These are phyloP conservation scores for Rhagoletis pomonella DNA, from an alignment of 1,140 invertebrate species.

Conservation along the genomic window DNA sequence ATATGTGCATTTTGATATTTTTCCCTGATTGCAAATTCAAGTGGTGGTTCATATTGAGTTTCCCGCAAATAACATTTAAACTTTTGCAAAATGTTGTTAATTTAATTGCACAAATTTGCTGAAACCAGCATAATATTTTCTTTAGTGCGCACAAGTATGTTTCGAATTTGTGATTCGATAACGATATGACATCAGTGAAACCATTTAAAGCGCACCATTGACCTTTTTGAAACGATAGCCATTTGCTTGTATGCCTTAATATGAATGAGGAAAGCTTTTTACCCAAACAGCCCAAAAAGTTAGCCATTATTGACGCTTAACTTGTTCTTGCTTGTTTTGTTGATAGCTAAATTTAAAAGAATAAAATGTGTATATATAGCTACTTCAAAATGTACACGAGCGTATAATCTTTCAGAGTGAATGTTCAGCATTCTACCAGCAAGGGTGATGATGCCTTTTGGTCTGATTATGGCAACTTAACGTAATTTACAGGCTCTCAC, in stretches of 20 bases:
- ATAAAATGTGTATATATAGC: too few relatives aligned
- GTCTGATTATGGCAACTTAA: too few relatives aligned
- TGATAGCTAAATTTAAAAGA: background rate
- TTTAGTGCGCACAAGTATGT: background rate
- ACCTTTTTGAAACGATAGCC: background rate
- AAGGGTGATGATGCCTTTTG: too few relatives aligned
- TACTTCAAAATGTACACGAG: background rate
- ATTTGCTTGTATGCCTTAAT: slow-evolving; percentile 5
- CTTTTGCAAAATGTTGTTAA: background rate
- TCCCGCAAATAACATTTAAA: background rate
- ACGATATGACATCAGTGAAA: background rate
- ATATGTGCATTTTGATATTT: too few relatives aligned
- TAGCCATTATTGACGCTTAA: background rate
- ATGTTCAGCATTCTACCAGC: too few relatives aligned
- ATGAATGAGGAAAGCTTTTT: background rate
- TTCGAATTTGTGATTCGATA: background rate
- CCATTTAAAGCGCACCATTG: background rate
- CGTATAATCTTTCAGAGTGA: background rate
- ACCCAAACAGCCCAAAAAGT: background rate
- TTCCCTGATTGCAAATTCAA: background rate
- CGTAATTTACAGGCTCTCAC: too few relatives aligned
- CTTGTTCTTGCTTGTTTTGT: background rate
- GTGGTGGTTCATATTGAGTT: background rate
- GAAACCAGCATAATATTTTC: background rate
- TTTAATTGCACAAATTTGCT: background rate